Conservation (phyloP, 2,888 invertebrate species). For the Lasioglossum zephyrum region DNA sequence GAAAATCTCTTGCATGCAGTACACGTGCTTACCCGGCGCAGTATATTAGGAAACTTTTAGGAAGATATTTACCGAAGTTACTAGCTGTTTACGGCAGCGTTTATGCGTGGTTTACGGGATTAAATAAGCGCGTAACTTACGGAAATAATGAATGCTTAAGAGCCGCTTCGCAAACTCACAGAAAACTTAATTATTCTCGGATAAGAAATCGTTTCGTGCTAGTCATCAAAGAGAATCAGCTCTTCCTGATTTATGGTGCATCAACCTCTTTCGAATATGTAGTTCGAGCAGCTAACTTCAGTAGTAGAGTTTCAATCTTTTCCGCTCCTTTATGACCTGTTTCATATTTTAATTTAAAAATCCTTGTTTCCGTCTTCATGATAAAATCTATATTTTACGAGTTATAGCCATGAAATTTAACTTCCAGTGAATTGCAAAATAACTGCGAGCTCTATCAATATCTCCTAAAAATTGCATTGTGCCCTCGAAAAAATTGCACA, state of each 20-base stretch:
- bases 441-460: not conserved
- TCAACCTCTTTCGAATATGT: not conserved
- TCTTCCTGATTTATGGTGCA: not conserved
- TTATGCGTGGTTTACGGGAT: conserved; percentile 26
- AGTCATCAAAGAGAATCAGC: not conserved
- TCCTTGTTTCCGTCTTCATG: not conserved
- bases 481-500: not conserved
- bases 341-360: not conserved
- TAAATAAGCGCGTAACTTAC: conserved; percentile 31
- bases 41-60: conserved; percentile 41
- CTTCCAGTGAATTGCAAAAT: not conserved
- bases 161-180: not conserved
- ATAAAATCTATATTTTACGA: too few relatives aligned
- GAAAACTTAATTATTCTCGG: conserved; percentile 2
- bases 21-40: conserved; percentile 9
- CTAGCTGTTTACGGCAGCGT: conserved; percentile 34
- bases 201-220: not conserved
- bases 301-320: not conserved
- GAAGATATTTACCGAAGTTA: conserved; percentile 32
- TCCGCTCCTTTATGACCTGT: not conserved
- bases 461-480: not conserved
- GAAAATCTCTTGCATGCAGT: conserved; percentile 20
- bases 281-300: not conserved
- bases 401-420: not conserved
- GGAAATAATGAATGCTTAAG: conserved; percentile 32